Evolutionary conservation across 2,797 vertebrate genomes (phyloP), one percentile per base, ranked within the genome.

Genomic region (Gymnocypris eckloni): DNA sequence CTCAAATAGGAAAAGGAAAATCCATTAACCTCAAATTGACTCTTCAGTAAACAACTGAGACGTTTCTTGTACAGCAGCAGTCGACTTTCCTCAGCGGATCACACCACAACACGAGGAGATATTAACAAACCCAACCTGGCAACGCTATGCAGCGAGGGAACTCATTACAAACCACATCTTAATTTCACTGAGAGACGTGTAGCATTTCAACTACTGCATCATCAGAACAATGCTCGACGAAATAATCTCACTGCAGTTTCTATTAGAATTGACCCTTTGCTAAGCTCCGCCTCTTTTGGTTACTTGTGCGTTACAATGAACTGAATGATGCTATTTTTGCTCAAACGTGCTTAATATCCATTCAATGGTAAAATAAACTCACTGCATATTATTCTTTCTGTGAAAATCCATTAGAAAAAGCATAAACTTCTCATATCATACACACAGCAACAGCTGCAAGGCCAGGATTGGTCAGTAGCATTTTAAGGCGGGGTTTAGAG

Each of bases 111-210:
- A 87, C 12, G 4, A 52, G 13, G 18, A 86, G 25, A 86, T 79
- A 85, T 87, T 73, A 87, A 81, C 81, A 83, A 86, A 86, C 10
- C 4, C 20, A 56, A 81, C 80, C 80, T 76, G 79, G 83, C 61
- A 70, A 5, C 10, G 66, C 33, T 33, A 10, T 43, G 76, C 33
- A 77, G 83, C 59, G 25, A 18, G 83, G 86, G 82, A 85, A 45
- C 67, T 43, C 84, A 85, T 86, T 85, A 82, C 48, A 82, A 72
- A 28, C n/a, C 82, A n/a, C 52, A 41, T 85, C 69, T 89, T 88
- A 15, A 83, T 85, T 83, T 77, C 77, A 89, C 85, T 88, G 85
- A 89, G 83, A 85, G 69, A 80, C 33, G 13, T 71, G 73, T 82
- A 45, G 43, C 77, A 77, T 86, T 76, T 83, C 43, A 80, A 79